Evolutionary conservation across 2,888 invertebrate species (phyloP).

Genomic region (Apamea crenata): DNA sequence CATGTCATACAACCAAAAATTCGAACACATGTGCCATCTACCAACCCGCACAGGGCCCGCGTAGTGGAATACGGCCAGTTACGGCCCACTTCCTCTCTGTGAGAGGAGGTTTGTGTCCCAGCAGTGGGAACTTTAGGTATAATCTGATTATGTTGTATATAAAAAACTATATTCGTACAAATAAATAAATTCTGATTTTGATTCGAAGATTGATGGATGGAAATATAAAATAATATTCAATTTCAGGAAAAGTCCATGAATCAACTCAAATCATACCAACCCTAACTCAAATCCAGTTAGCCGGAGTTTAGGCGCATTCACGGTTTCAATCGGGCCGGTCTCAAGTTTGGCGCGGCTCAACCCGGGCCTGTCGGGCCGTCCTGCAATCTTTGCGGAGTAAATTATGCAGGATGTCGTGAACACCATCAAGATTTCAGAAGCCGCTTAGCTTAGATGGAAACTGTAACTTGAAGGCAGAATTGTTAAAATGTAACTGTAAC

Average conservation of each 20-base stretch:
- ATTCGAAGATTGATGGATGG: not conserved
- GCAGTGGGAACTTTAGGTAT: too few relatives aligned
- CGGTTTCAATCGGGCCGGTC: not conserved
- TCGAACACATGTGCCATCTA: too few relatives aligned
- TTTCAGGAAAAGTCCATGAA: not conserved
- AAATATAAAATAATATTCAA: not conserved
- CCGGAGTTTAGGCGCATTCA: not conserved
- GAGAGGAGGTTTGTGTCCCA: too few relatives aligned
- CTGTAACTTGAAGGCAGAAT: not conserved
- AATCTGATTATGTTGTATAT: too few relatives aligned
- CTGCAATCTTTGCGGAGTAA: constrained; percentile 24
- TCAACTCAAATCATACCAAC: not conserved
- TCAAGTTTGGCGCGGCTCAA: not conserved
- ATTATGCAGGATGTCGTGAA: constrained; percentile 54
- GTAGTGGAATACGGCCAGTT: too few relatives aligned
- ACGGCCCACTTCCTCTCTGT: too few relatives aligned
- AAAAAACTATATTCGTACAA: too few relatives aligned
- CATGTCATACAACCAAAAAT: too few relatives aligned
- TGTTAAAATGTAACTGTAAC: not conserved
- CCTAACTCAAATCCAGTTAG: constrained; percentile 5
- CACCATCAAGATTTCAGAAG: constrained; percentile 35
- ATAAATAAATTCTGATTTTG: not conserved
- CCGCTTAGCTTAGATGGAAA: not conserved
- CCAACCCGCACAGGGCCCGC: too few relatives aligned
- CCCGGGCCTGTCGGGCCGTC: not conserved